Evolutionary conservation across 2,113 vertebrate species (phyloP).

Genomic region (Psilopsiagon aymara): DNA sequence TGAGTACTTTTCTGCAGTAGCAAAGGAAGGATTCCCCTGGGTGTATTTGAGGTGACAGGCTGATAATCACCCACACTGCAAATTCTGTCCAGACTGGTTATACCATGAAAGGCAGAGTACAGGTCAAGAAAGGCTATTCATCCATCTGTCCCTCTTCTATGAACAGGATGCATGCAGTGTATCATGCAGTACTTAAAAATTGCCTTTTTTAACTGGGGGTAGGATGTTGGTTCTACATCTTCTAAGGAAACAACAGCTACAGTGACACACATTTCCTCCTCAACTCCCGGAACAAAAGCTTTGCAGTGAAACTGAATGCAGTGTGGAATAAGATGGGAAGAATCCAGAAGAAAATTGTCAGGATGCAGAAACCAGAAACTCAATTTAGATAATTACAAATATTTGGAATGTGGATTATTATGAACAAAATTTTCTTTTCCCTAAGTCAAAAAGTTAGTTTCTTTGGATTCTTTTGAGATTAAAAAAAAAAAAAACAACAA

Average conservation of each 20-base stretch:
- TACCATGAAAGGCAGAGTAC: not conserved
- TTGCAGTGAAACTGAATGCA: not conserved
- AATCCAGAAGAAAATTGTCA: not conserved
- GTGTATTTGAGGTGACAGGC: not conserved
- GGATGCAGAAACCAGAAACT: not conserved
- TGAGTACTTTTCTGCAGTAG: not conserved
- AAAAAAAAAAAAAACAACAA: too few relatives aligned
- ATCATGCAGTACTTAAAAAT: not conserved
- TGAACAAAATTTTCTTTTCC: not conserved
- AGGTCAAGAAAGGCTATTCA: not conserved
- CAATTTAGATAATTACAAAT: not conserved
- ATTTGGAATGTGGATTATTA: not conserved
- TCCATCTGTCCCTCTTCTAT: not conserved
- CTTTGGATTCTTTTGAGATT: not conserved
- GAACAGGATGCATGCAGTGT: not conserved
- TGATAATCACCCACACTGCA: not conserved
- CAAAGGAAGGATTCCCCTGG: not conserved
- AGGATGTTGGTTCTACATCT: not conserved
- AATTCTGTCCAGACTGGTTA: not conserved
- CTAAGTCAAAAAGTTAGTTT: not conserved
- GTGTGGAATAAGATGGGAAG: not conserved
- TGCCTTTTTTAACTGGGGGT: not conserved
- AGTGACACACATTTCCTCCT: not conserved
- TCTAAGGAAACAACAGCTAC: not conserved
- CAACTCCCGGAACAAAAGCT: not conserved